Conservation (phyloP, 2,888 invertebrate species). For the Pyralis farinalis region DNA sequence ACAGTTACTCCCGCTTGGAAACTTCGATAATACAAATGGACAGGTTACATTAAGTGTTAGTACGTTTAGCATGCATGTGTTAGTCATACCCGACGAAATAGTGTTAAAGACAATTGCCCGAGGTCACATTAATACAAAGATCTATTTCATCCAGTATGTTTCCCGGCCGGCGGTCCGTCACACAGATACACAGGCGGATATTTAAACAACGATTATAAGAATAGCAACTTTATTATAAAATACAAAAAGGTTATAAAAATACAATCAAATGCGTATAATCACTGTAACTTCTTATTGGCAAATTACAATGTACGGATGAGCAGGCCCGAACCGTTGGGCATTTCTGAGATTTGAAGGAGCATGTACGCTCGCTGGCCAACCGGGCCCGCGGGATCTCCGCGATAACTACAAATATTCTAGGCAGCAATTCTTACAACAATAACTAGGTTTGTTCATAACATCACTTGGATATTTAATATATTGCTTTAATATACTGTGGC, state of each 20-base stretch:
- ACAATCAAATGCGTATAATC: slow-evolving; percentile 79
- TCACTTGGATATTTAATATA: slow-evolving; percentile 32
- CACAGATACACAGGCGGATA: background rate
- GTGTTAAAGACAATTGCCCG: background rate
- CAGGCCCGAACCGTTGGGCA: slow-evolving; percentile 12
- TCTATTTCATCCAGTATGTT: slow-evolving; percentile 6
- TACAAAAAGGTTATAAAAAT: slow-evolving; percentile 80
- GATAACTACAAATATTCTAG: slow-evolving; percentile 54
- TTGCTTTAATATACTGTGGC: slow-evolving; percentile 17
- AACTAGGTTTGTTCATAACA: slow-evolving; percentile 44
- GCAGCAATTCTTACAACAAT: slow-evolving; percentile 44
- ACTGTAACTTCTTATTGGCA: slow-evolving; percentile 68
- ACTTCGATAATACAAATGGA: background rate
- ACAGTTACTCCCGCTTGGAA: background rate
- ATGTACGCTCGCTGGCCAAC: too few relatives aligned
- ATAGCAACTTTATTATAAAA: slow-evolving; percentile 79
- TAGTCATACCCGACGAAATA: background rate
- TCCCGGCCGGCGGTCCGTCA: background rate
- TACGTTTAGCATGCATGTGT: slow-evolving; percentile 7
- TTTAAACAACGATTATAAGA: slow-evolving; percentile 62
- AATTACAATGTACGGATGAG: slow-evolving; percentile 35
- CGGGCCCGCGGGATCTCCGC: too few relatives aligned
- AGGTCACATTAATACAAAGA: background rate
- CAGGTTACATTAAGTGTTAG: slow-evolving; percentile 3
- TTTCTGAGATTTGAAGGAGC: too few relatives aligned